A percentile compares a stretch with the other conserved stretches of the same genome.
Evolutionary conservation across 2,797 vertebrate species (phyloP).

Genomic region (Masticophis lateralis): DNA sequence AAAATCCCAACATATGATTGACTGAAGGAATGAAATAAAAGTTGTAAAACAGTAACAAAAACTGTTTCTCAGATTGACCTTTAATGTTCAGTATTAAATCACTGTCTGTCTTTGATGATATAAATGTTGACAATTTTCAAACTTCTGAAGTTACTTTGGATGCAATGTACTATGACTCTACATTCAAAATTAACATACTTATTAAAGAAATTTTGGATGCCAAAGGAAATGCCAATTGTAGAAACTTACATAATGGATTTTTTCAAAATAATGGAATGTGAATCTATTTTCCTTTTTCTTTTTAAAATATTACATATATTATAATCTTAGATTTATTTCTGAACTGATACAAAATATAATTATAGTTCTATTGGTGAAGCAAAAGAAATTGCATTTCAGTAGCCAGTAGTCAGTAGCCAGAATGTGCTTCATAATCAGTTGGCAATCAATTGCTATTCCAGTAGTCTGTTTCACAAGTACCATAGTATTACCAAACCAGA

Average conservation of each 20-base stretch:
- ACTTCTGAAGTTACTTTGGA: not conserved
- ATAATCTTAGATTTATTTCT: not conserved
- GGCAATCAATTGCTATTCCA: not conserved
- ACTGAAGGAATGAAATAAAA: not conserved
- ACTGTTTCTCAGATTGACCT: not conserved
- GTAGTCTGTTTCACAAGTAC: not conserved
- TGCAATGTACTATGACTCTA: not conserved
- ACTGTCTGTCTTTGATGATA: not conserved
- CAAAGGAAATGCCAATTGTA: not conserved
- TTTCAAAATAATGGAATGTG: not conserved
- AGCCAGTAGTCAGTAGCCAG: not conserved
- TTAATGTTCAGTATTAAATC: slow-evolving; percentile 17
- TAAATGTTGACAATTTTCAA: fast-evolving
- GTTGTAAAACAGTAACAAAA: not conserved
- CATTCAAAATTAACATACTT: not conserved
- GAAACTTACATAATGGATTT: not conserved
- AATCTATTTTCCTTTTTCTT: not conserved
- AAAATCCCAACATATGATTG: slow-evolving; percentile 15
- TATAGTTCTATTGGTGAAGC: not conserved
- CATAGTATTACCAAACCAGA: not conserved
- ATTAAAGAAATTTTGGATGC: not conserved
- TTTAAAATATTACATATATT: not conserved
- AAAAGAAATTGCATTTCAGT: not conserved
- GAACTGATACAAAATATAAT: not conserved
- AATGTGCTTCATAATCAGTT: not conserved